phyloP scores from a whole-genome alignment of 2,888 invertebrate genomes.

The Pinctada fucata region DNA sequence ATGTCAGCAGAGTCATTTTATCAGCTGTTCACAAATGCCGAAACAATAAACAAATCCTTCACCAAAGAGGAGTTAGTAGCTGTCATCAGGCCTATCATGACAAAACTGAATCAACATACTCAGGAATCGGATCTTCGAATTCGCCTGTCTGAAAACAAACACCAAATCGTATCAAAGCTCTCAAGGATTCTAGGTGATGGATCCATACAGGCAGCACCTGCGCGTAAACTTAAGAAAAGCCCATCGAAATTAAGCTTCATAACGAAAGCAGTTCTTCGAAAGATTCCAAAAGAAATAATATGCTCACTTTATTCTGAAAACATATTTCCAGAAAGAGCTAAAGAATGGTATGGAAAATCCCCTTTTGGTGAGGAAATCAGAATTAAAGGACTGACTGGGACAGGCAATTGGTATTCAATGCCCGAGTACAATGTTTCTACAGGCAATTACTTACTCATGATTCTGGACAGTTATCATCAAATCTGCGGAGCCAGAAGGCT shows the following conservation, averaged over 20 bases:
- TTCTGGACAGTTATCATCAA: conserved; percentile 22
- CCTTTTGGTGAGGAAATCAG: conserved; percentile 3
- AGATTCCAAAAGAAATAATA: conserved; percentile 13
- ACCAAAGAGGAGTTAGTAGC: neutral
- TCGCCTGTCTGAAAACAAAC: no score
- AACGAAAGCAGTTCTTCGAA: neutral
- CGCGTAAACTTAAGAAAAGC: no score
- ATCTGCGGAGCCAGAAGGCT: conserved; percentile 9
- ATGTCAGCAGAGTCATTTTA: neutral
- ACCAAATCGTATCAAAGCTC: no score
- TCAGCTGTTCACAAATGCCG: neutral
- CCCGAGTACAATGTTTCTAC: neutral
- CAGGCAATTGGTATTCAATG: conserved; percentile 11
- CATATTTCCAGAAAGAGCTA: neutral
- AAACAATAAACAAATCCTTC: neutral
- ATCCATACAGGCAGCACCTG: no score
- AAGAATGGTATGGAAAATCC: conserved; percentile 6
- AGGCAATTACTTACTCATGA: neutral
- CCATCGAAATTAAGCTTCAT: no score
- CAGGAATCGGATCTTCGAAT: no score
- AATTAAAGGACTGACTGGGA: conserved; percentile 1
- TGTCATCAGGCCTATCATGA: no score
- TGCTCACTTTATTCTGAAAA: conserved; percentile 4
- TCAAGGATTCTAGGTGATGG: no score
- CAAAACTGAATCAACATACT: no score